Percentiles rank a stretch among this genome's conserved stretches.
Conservation (phyloP, 2,797 vertebrate species). For the Chromis chromis region DNA sequence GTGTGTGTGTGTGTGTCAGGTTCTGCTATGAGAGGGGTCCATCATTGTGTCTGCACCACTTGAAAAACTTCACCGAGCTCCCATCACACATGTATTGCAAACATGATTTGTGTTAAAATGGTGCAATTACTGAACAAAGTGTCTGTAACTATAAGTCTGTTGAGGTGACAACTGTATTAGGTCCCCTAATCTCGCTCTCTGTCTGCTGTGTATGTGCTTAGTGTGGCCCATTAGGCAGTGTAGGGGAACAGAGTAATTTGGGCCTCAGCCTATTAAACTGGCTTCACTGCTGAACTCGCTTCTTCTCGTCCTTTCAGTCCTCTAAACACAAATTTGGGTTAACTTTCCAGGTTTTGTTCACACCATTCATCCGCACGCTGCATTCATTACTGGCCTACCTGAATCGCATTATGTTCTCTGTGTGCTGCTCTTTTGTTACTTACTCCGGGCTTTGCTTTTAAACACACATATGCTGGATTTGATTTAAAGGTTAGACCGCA, state of each 20-base stretch:
- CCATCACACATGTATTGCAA: conserved; percentile 21
- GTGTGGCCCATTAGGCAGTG: neutral
- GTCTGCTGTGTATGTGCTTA: conserved; percentile 3
- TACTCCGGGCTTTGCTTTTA: neutral
- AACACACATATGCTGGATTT: neutral
- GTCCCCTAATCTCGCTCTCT: neutral
- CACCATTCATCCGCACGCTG: neutral
- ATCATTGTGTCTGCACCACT: conserved; percentile 17
- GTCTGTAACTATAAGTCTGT: neutral
- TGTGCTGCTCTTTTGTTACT: neutral
- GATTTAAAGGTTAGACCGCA: neutral
- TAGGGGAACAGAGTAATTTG: neutral
- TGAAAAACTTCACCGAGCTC: conserved; percentile 8
- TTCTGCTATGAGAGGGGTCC: neutral
- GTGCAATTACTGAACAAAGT: neutral
- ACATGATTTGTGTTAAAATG: neutral
- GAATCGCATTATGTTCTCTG: neutral
- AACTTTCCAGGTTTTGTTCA: neutral
- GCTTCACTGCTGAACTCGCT: too few relatives aligned
- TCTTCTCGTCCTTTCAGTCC: neutral
- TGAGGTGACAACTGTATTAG: neutral
- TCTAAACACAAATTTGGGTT: neutral
- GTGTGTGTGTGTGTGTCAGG: conserved; percentile 43
- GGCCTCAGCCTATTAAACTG: neutral
- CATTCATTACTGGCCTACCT: neutral